Conservation (phyloP, 2,113 vertebrate genomes). For the Corythaixoides concolor region DNA sequence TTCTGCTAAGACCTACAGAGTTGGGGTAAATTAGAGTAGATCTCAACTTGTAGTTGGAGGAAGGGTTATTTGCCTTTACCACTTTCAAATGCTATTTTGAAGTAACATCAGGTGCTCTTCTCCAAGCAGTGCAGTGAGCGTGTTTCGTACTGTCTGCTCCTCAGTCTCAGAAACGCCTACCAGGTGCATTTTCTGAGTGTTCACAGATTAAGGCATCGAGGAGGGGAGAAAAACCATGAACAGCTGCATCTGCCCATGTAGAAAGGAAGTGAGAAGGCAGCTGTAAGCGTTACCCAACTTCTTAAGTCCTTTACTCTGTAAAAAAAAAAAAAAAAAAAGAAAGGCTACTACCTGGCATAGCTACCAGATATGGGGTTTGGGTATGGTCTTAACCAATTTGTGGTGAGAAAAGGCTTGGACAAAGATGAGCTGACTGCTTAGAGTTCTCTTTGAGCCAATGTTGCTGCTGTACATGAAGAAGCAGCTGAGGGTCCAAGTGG, state of each 20-base stretch:
- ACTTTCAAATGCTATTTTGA: slow-evolving; percentile 45
- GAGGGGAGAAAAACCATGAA: neutral
- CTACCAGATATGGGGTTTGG: neutral
- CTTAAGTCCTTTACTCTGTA: neutral
- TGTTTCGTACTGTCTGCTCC: neutral
- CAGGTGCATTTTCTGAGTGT: neutral
- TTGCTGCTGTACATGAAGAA: neutral
- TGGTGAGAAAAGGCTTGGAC: neutral
- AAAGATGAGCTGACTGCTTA: neutral
- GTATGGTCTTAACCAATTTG: neutral
- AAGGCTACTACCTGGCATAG: neutral
- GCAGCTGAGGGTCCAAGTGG: neutral
- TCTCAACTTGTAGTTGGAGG: neutral
- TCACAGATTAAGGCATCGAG: accelerated
- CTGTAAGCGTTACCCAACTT: neutral
- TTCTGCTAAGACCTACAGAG: neutral
- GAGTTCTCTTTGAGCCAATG: neutral
- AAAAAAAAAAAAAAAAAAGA: neutral
- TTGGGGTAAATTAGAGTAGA: neutral
- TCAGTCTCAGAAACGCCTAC: neutral
- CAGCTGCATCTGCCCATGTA: neutral
- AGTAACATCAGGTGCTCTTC: neutral
- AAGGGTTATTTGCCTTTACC: neutral
- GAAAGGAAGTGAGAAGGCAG: neutral
- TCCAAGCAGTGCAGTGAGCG: accelerated